Evolutionary conservation across 35 echinoderm and acorn worm species (phyloP), one percentile per base, ranked within the genome.

Genomic region (Heliocidaris tuberculata): DNA sequence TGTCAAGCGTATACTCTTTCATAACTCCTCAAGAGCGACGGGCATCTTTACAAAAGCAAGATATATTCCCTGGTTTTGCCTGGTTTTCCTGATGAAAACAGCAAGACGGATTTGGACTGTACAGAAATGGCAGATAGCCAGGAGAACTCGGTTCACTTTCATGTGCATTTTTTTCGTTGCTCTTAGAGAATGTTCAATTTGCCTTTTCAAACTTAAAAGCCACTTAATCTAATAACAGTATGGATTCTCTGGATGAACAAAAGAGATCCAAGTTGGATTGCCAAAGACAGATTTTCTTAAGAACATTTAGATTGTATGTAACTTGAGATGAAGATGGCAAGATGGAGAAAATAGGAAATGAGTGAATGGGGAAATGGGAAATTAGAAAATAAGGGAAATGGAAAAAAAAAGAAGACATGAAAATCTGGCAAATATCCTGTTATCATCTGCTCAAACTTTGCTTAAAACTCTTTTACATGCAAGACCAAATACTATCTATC

Each of bases 1-100:
- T 47, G 87, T n/a, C 87, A 89, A 89, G 13, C 87, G 24, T 89
- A 32, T 42, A 89, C 47, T 15, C 32, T 89, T 89, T 89, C 87
- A 89, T 78, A 78, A 27, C 65, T 78, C 21, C 65, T 78, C 27
- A 27, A 24, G 27, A 21, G 65, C 65, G 27, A 78, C 21, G 12
- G 59, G 12, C 65, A n/a, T 78, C 65, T 19, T 78, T 24, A 78
- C 65, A 78, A 19, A n/a, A 78, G 21, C 65, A 78, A 78, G 27
- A 78, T 27, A 78, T 78, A 78, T 78, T 7, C 21, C 7, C 12
- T 27, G 7, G 27, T 78, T 19, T n/a, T 78, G 2, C 65, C 7
- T 27, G 27, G 65, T 78, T 21, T 78, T n/a, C 65, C 27, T 78
- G 65, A 78, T 19, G 27, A 4, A n/a, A n/a, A n/a, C 19, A 78